These are phyloP conservation scores for Morpho helenor DNA, from an alignment of 2,888 invertebrate species.

Conservation along the genomic window DNA sequence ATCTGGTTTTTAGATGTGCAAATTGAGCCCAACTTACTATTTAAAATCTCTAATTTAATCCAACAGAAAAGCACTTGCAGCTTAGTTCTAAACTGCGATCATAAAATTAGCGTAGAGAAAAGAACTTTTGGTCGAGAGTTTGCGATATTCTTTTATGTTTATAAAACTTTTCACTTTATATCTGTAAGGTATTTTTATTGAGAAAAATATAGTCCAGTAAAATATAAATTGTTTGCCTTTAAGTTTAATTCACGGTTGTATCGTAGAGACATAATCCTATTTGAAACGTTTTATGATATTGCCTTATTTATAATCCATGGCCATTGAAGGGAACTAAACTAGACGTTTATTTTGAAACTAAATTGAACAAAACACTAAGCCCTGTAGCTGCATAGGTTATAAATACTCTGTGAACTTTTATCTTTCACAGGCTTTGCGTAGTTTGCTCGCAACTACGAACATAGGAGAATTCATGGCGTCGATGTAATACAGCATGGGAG, in stretches of 20 bases:
- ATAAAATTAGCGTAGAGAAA: background rate
- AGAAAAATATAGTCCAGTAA: background rate
- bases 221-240: background rate
- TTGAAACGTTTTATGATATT: background rate
- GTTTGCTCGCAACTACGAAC: conserved; percentile 1
- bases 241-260: no score
- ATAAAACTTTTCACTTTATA: conserved; percentile 5
- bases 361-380: conserved; percentile 8
- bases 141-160: background rate
- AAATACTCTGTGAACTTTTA: conserved; percentile 10
- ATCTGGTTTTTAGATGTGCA: no score
- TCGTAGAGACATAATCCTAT: background rate
- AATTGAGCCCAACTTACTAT: no score
- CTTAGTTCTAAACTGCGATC: background rate
- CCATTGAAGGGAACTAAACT: conserved; percentile 6
- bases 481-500: conserved; percentile 1
- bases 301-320: background rate
- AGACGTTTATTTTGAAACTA: conserved; percentile 6
- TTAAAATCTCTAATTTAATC: no score
- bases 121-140: background rate
- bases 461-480: conserved; percentile 5
- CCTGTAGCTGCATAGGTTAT: conserved; percentile 4
- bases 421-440: conserved; percentile 5
- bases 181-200: conserved; percentile 1
- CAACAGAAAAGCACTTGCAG: no score